phyloP scores from a whole-genome alignment of 2,113 vertebrate genomes.

The Rhea pennata region DNA sequence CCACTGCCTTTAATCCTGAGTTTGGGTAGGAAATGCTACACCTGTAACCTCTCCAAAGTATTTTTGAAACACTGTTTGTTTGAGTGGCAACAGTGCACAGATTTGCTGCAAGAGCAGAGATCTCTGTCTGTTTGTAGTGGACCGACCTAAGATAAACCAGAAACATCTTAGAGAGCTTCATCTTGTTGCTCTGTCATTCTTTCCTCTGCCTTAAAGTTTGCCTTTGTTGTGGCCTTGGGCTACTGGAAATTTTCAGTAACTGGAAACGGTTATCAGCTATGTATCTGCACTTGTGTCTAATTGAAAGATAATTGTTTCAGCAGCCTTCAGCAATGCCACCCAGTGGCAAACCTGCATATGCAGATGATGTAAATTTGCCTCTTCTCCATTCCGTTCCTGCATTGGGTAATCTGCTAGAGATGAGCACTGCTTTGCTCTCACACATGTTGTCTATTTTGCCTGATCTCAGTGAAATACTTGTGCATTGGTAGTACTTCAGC shows the following conservation, averaged over 20 bases:
- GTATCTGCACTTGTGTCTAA: background rate
- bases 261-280: background rate
- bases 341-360: background rate
- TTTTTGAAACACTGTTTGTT: background rate
- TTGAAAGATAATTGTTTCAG: background rate
- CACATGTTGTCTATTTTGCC: rapidly evolving
- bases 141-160: background rate
- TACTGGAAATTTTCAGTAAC: background rate
- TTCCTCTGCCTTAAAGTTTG: background rate
- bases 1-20: background rate
- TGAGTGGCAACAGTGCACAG: background rate
- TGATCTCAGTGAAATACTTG: rapidly evolving
- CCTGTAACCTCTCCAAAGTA: background rate
- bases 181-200: background rate
- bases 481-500: background rate
- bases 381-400: background rate
- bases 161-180: background rate
- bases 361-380: background rate
- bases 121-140: background rate
- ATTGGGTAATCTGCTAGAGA: background rate
- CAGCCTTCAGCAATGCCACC: conserved; percentile 47
- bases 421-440: background rate
- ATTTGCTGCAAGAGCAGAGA: background rate
- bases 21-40: background rate
- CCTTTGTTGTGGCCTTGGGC: background rate